These are phyloP conservation scores for Loripinus fragilis DNA, from an alignment of 2,888 invertebrate species.

Conservation along the genomic window DNA sequence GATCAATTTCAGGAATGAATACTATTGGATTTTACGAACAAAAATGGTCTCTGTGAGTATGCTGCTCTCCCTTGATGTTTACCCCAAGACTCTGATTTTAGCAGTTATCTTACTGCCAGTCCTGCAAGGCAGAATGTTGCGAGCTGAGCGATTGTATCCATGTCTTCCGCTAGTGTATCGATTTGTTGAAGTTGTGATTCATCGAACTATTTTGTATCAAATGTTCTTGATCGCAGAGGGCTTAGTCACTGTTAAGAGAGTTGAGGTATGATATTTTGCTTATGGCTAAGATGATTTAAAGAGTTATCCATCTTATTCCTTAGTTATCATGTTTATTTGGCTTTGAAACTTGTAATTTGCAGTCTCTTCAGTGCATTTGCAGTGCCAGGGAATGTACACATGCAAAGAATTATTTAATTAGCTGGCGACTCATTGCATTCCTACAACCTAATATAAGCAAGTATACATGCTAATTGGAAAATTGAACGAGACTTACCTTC, in stretches of 20 bases:
- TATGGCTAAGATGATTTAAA: too few species aligned
- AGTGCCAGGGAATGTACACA: too few species aligned
- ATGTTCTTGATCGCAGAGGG: constrained; percentile 17
- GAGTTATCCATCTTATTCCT: too few species aligned
- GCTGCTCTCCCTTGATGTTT: constrained; percentile 5
- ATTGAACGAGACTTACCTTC: too few species aligned
- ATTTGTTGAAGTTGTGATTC: background rate
- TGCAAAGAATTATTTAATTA: too few species aligned
- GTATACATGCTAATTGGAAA: too few species aligned
- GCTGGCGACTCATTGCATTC: too few species aligned
- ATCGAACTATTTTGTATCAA: constrained; percentile 17
- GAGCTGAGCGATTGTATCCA: constrained; percentile 1
- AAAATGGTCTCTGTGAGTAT: background rate
- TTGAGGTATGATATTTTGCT: constrained; percentile 26
- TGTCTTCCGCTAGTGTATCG: background rate
- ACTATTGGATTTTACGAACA: constrained; percentile 25
- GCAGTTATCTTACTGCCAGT: constrained; percentile 13
- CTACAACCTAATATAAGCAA: too few species aligned
- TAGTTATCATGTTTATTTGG: too few species aligned
- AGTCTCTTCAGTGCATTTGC: too few species aligned
- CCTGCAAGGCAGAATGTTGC: background rate
- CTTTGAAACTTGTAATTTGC: too few species aligned
- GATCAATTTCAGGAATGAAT: constrained; percentile 36
- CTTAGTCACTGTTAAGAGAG: constrained; percentile 11
- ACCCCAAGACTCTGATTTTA: background rate